A percentile compares a stretch with the other conserved stretches of the same genome.
phyloP scores from a whole-genome alignment of 2,797 vertebrate species.

The Nyctalus aviator region DNA sequence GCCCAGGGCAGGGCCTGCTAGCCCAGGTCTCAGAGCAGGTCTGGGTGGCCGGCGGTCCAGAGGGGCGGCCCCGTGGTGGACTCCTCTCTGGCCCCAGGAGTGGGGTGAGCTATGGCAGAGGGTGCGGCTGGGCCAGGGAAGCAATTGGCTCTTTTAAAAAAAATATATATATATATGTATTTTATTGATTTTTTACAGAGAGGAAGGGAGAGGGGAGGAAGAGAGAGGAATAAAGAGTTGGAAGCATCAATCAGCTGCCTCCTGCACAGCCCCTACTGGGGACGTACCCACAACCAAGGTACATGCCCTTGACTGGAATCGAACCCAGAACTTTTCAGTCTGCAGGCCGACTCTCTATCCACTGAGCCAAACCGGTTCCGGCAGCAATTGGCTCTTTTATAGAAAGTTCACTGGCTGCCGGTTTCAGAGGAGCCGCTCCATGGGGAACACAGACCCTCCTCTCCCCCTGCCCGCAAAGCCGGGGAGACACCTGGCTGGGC shows the following conservation, averaged over 20 bases:
- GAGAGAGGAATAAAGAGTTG: no score
- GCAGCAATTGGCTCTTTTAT: background rate
- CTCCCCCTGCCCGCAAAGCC: background rate
- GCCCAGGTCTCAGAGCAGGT: background rate
- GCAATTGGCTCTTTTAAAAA: background rate
- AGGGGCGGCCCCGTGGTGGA: background rate
- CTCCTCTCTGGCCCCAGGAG: background rate
- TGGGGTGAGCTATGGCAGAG: background rate
- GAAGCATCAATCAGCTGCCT: no score
- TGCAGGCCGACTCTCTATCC: no score
- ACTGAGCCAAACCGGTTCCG: no score
- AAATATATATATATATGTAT: no score
- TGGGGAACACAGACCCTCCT: background rate
- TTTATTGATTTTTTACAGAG: no score
- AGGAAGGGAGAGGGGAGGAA: no score
- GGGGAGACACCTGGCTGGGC: background rate
- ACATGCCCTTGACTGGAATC: no score
- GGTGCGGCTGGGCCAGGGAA: no score
- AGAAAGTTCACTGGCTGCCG: background rate
- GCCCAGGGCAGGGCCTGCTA: background rate
- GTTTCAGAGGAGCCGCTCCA: background rate
- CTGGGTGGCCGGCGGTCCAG: background rate
- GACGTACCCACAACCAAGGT: no score
- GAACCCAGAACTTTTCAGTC: no score
- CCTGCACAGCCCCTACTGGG: no score